Base-by-base conservation (phyloP, 92 coral and sea anemone species). In the Parazoanthus darwini region DNA sequence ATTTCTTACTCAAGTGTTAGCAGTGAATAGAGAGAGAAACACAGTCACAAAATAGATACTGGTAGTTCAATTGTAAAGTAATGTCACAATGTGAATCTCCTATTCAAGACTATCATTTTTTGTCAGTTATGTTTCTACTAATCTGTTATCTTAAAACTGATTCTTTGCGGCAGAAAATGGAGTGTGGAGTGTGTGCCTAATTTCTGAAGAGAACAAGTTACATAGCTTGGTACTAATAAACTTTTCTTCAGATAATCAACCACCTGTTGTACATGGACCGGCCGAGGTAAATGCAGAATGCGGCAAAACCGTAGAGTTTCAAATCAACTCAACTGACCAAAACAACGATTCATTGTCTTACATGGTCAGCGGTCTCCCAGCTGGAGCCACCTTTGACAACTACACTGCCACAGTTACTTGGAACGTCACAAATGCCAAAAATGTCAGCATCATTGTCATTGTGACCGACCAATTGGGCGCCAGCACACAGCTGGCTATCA, bases 221-320 rank as follows among this genome's bases (percentile, higher is more conserved):
- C 33, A 23, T 58, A n/a, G 20, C 26, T 11, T 8, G 16, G 16
- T 54, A 54, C 14, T n/a, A 2, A 25, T 51, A 63, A 74, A 48
- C 16, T 46, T 37, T 68, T 9, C 50, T 25, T 14, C 81, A 94
- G 98, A 75, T 35, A 94, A 94, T 87, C 84, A 59, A 4, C 96
- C 98, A 1, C 98, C 98, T 56, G 82, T 81, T 48, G 90, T 94
- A 67, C 77, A 48, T 7, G 91, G 86, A 48, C 96, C 94, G 22
- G 63, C 81, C 9, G 85, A 67, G 39, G 85, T 93, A 44, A 91
- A 88, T 42, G 98, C 90, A 9, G 91, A 89, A 46, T 83, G 92
- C 16, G 82, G 74, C 72, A 73, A 91, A 66, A 54, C 23, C 48
- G 39, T 85, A 0, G 39, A 73, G 18, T 35, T 94, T 46, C 79